phyloP scores from a whole-genome alignment of 2,797 vertebrate species.

The Cichlasoma orientale region DNA sequence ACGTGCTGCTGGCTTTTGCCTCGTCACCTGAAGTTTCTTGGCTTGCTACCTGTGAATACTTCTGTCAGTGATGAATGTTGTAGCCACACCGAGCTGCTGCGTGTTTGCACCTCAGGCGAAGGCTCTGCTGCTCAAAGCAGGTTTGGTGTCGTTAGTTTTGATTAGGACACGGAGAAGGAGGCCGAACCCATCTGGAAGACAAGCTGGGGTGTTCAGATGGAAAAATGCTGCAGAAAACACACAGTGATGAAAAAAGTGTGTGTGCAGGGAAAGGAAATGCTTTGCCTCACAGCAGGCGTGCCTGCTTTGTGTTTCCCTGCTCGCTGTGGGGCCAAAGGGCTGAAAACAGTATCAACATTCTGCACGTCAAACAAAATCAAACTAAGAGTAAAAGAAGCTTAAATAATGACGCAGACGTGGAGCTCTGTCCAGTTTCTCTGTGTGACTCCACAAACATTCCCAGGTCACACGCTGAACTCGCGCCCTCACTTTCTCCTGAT shows the following conservation, averaged over 20 bases:
- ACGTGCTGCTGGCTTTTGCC: background rate
- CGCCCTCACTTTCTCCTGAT: background rate
- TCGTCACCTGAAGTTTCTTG: background rate
- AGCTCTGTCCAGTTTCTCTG: background rate
- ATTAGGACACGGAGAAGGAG: slow-evolving; percentile 51
- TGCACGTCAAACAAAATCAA: background rate
- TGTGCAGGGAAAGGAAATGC: background rate
- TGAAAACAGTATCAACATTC: background rate
- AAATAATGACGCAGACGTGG: background rate
- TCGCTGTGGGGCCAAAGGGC: background rate
- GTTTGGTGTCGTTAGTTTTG: slow-evolving; percentile 44
- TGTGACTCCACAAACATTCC: background rate
- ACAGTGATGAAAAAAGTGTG: background rate
- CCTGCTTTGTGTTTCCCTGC: background rate
- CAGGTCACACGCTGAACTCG: background rate
- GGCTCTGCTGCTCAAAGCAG: slow-evolving; percentile 13
- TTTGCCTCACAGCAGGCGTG: too few species aligned
- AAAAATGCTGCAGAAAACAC: background rate
- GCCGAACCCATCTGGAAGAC: slow-evolving; percentile 15
- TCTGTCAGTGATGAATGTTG: background rate
- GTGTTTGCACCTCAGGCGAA: background rate
- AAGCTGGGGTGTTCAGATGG: background rate
- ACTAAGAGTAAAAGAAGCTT: background rate
- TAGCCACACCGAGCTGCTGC: background rate
- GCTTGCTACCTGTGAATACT: background rate